phyloP scores from a whole-genome alignment of 2,797 vertebrate genomes.

The Chiloscyllium punctatum region DNA sequence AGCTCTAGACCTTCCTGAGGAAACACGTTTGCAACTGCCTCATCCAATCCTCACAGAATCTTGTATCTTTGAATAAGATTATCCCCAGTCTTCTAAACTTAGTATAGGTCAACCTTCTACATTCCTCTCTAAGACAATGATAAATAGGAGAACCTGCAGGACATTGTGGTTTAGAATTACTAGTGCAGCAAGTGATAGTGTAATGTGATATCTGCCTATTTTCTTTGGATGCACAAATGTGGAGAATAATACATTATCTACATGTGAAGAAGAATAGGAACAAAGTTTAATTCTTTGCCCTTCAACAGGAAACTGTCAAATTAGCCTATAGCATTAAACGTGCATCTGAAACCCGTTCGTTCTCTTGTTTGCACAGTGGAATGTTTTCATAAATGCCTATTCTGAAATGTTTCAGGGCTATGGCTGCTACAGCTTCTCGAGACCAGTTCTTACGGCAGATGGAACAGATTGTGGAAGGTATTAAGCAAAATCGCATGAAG shows the following conservation, averaged over 20 bases:
- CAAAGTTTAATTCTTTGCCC: background rate
- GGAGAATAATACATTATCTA: background rate
- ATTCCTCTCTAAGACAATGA: too few species aligned
- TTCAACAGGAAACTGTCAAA: background rate
- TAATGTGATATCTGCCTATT: background rate
- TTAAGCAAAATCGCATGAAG: conserved; percentile 93
- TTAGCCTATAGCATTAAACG: background rate
- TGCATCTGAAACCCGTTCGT: background rate
- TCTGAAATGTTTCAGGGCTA: conserved; percentile 68
- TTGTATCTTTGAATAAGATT: too few species aligned
- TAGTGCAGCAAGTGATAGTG: background rate
- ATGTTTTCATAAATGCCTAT: background rate
- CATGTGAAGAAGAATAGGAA: background rate
- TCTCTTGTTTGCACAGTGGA: background rate
- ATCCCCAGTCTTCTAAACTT: too few species aligned
- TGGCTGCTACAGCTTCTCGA: conserved; percentile 81
- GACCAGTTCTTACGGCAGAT: conserved; percentile 95
- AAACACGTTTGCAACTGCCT: too few species aligned
- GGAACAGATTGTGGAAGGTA: conserved; percentile 98
- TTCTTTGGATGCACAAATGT: background rate
- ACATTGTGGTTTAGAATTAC: background rate
- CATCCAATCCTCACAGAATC: too few species aligned
- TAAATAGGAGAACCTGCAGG: background rate
- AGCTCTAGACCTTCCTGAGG: too few species aligned
- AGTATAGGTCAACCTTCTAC: too few species aligned